Percentiles rank a stretch among this genome's conserved stretches.
Evolutionary conservation across 2,113 vertebrate genomes (phyloP).

Genomic region (Corythaeola cristata): DNA sequence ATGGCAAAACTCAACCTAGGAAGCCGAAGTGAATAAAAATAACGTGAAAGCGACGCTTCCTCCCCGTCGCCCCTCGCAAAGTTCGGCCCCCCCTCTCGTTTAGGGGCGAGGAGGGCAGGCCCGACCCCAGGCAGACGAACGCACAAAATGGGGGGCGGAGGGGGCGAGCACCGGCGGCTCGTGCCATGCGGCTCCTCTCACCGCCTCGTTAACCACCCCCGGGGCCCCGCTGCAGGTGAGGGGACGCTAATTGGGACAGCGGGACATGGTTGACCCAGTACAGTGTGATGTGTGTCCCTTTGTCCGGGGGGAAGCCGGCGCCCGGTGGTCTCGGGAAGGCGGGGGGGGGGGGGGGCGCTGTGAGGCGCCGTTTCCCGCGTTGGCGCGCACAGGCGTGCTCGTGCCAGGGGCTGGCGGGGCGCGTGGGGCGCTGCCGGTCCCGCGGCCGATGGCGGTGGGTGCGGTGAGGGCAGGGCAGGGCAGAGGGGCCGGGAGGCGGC

Average conservation of each 20-base stretch:
- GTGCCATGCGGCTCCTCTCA: not conserved
- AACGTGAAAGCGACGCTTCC: accelerated
- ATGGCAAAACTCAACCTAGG: not conserved
- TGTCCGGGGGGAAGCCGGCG: too few relatives aligned
- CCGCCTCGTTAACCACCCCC: not conserved
- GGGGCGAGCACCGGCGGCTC: not conserved
- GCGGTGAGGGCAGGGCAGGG: not conserved
- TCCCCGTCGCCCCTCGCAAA: not conserved
- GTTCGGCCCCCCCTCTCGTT: not conserved
- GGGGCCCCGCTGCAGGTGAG: slow-evolving; percentile 15
- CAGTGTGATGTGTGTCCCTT: accelerated
- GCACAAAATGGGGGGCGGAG: not conserved
- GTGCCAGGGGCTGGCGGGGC: not conserved
- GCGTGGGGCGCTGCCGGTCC: not conserved
- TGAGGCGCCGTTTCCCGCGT: not conserved
- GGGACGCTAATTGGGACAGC: not conserved
- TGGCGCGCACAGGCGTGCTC: not conserved
- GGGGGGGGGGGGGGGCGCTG: not conserved
- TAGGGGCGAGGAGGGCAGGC: not conserved
- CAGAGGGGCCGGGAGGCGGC: too few relatives aligned
- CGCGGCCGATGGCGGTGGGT: not conserved
- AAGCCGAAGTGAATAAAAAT: not conserved
- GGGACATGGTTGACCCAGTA: accelerated
- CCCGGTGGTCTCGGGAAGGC: not conserved
- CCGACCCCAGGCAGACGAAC: not conserved